Base-by-base conservation (phyloP, 23 tunicate genomes). In the Ciona savignyi region DNA sequence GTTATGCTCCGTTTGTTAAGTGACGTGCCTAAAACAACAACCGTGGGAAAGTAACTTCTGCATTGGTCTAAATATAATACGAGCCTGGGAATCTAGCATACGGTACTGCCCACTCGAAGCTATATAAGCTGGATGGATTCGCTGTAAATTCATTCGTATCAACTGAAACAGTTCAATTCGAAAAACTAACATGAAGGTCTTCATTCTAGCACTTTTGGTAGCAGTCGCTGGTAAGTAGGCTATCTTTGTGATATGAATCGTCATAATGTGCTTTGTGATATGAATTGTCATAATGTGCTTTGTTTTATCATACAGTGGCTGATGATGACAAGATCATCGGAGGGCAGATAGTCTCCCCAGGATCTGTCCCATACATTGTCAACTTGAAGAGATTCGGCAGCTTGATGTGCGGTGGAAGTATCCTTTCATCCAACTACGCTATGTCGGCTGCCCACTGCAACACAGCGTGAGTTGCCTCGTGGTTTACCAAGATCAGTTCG, bases 381-480 rank as follows among this genome's bases (percentile, higher is more conserved):
- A 87, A 80, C 81, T 25, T 81, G 70, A 80, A 80, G 78, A 35
- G 78, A 20, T 30, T 1, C n/a, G 94, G 94, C 70, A 63, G 78
- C 35, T 30, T 87, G 22, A 75, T 76, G 81, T 87, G 94, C 78
- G 94, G 94, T 27, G 94, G 94, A 35, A 67, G 81, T 30, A 79
- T 87, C 25, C 73, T 87, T 25, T 21, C 82, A 20, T 29, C 81
- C 33, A 66, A 65, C 73, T 87, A 48, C 24, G 94, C 78, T 28
- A 2, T 87, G 48, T 67, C 81, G 42, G 94, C 94, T 25, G 94
- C 94, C 34, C 94, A 87, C 82, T 87, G 94, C 78, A 68, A 82
- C 63, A 28, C 87, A 9, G 56, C 56, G 56, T 42, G 15, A 42
- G 56, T 42, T n/a, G n/a, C n/a, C n/a, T n/a, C n/a, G n/a, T n/a